Percentiles rank a stretch among this genome's conserved stretches.
phyloP scores from a whole-genome alignment of 2,113 vertebrate species.

The Ranitomeya imitator region DNA sequence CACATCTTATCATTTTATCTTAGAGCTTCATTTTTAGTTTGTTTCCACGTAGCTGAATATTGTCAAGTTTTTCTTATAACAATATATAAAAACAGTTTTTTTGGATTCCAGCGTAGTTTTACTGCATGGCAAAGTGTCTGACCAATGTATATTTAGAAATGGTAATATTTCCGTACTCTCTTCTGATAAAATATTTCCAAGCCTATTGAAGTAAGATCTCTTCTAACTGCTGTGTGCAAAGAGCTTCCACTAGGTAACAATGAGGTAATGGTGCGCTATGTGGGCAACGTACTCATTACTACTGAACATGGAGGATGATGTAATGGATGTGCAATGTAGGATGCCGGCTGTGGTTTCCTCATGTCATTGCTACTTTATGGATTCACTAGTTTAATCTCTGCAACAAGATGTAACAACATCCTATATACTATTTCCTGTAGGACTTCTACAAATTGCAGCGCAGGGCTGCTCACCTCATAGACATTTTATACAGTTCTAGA shows the following conservation, averaged over 20 bases:
- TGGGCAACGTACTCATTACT: constrained; percentile 23
- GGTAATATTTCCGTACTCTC: not conserved
- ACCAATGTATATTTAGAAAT: not conserved
- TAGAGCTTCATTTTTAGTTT: no score
- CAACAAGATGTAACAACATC: constrained; percentile 31
- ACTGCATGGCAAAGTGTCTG: no score
- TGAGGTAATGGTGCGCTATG: not conserved
- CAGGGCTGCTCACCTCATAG: not conserved
- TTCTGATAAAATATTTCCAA: not conserved
- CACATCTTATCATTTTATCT: no score
- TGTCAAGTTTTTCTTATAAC: no score
- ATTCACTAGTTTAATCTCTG: constrained; percentile 9
- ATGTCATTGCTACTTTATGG: not conserved
- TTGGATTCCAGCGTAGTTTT: no score
- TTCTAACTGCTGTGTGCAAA: constrained; percentile 5
- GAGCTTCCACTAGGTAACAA: not conserved
- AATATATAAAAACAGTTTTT: no score
- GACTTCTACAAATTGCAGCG: not conserved
- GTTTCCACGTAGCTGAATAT: no score
- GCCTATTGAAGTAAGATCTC: not conserved
- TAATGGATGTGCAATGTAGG: constrained; percentile 34
- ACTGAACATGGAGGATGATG: constrained; percentile 13
- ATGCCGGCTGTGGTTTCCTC: constrained; percentile 14
- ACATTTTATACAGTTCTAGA: not conserved
- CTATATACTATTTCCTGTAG: not conserved